Base-by-base conservation (phyloP, 2,888 invertebrate species). In the Osmoderma eremita region DNA sequence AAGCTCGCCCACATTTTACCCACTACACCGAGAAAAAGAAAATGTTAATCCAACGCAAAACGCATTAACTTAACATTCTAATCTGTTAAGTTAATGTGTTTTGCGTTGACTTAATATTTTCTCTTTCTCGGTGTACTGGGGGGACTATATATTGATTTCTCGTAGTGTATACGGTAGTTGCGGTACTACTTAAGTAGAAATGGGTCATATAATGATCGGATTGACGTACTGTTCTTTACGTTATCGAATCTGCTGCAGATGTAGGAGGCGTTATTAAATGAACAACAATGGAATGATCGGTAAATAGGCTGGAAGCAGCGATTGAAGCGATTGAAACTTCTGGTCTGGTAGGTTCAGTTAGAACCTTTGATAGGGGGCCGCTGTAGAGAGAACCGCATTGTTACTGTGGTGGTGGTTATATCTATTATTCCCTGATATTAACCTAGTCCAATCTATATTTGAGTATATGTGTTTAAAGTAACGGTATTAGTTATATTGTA, bases 201-300 rank as follows among this genome's bases (percentile, higher is more conserved):
- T 56, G 42, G 56, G 56, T 56, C 54, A 54, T 13, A 54, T 39
- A 15, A 6, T 41, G n/a, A 56, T 56, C 20, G 22, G 41, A 56
- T 42, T 42, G 42, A 56, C 56, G 41, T 56, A 56, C 41, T 56
- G 41, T 54, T 41, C 22, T 54, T 54, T 41, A 39, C 41, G 22
- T 41, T 36, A 51, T 51, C 50, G 30, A 6, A 51, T 51, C 50
- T 30, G 10, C 30, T 30, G 10, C 30, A 30, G 24, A 51, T 51
- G 30, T 6, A 51, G 24, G 50, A 51, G 50, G 50, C 30, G 30
- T 51, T 51, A 51, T 51, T 51, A 51, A 51, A 51, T 30, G 50
- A 24, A 30, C 30, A 51, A 51, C 50, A 51, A 51, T 51, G 24
- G 8, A 51, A 51, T 13, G 50, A 24, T 51, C 50, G 24, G 24